A percentile compares a stretch with the other conserved stretches of the same genome.
phyloP scores from a whole-genome alignment of 2,113 vertebrate genomes.

The Eretmochelys imbricata region DNA sequence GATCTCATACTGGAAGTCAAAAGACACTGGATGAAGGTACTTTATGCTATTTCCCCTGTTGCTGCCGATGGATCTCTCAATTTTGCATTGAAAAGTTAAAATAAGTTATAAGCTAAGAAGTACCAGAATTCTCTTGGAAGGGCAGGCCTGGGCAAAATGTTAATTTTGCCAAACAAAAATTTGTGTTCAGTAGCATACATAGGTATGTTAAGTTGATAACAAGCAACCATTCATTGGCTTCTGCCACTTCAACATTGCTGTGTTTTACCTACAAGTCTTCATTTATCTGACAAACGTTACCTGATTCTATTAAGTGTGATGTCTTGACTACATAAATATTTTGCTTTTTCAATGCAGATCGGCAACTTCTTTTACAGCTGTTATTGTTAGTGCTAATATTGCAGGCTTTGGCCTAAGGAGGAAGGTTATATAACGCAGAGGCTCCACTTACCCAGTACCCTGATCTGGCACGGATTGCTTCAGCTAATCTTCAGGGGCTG shows the following conservation, averaged over 20 bases:
- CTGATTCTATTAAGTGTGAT: neutral
- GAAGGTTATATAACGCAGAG: neutral
- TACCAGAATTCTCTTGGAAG: neutral
- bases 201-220: neutral
- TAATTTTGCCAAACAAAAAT: neutral
- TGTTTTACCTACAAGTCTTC: neutral
- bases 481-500: neutral
- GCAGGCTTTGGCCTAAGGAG: neutral
- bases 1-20: neutral
- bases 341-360: neutral
- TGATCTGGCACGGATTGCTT: neutral
- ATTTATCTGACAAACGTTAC: neutral
- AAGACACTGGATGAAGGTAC: neutral
- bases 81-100: neutral
- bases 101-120: neutral
- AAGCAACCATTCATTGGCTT: neutral
- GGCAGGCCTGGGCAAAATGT: neutral
- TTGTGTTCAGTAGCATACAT: neutral
- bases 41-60: neutral
- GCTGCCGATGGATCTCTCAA: neutral
- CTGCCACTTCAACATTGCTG: neutral
- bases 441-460: neutral
- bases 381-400: fast-evolving
- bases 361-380: neutral
- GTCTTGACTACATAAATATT: neutral